Base-by-base conservation (phyloP, 2,888 invertebrate genomes). In the Papilio demoleus region DNA sequence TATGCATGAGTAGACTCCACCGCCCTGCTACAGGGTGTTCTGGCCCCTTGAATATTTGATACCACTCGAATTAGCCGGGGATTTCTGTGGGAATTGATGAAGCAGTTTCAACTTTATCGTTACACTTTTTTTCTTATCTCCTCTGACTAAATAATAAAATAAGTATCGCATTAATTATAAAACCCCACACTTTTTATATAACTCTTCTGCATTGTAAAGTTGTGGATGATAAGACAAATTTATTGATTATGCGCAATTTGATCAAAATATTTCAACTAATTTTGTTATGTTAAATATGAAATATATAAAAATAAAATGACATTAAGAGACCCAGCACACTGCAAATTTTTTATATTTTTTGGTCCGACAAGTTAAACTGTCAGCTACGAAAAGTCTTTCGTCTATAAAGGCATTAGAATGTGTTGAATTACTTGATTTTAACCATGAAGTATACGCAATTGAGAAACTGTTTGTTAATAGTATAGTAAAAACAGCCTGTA, bases 1-100 rank as follows among this genome's bases (percentile, higher is more conserved):
- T 85, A 87, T 87, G 82, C 85, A 84, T 79, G 81, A 75, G 75
- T 76, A 74, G 75, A 73, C 70, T 73, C 70, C 74, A 72, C 71
- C 65, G 38, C 71, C 63, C n/a, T 24, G 67, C 62, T 72, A 83
- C 80, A 76, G 83, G 78, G 64, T 80, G 74, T 66, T 66, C 36
- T 60, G 60, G 53, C 22, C 63, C 36, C 70, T 67, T 79, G 76
- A 76, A 77, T 80, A 78, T 79, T 78, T 77, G 74, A 79, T 77
- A 69, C 66, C 69, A 72, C 73, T 71, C 66, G 73, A 73, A 74
- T 76, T 72, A 66, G 70, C 64, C 24, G 67, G 73, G 74, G 71
- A 70, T 71, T 69, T 70, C 68, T 47, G 65, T 67, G 67, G 45
- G 65, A 71, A 71, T 67, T 70, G 70, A 71, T 71, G 67, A 70